A percentile compares a stretch with the other conserved stretches of the same genome.
Conservation (phyloP, 1,140 invertebrate species). For the fruit fly (Drosophila melanogaster) region Release_6_plus_ISO1_MT NT_033779.5:14272001-14272500, state of each 20-base stretch:
- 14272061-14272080: conserved; percentile 3
- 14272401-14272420: conserved; percentile 48
- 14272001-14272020: background rate
- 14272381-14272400: conserved; percentile 78
- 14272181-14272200: conserved; percentile 49
- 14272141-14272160: conserved; percentile 11
- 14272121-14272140: conserved; percentile 33
- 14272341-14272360: conserved; percentile 10
- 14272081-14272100: conserved; percentile 4
- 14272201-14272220: conserved; percentile 63
- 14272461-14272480: conserved; percentile 49
- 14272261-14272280: conserved; percentile 64
- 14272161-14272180: conserved; percentile 1
- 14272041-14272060: conserved; percentile 9
- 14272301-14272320: conserved; percentile 69
- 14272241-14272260: background rate
- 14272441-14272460: conserved; percentile 70
- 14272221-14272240: conserved; percentile 50
- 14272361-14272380: conserved; percentile 70
- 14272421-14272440: conserved; percentile 25
- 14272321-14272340: background rate
- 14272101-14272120: conserved; percentile 16
- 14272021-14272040: background rate
- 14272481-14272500: conserved; percentile 59
- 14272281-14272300: conserved; percentile 82